These are phyloP conservation scores for Coleophora deauratella DNA, from an alignment of 2,888 invertebrate genomes.

Conservation along the genomic window DNA sequence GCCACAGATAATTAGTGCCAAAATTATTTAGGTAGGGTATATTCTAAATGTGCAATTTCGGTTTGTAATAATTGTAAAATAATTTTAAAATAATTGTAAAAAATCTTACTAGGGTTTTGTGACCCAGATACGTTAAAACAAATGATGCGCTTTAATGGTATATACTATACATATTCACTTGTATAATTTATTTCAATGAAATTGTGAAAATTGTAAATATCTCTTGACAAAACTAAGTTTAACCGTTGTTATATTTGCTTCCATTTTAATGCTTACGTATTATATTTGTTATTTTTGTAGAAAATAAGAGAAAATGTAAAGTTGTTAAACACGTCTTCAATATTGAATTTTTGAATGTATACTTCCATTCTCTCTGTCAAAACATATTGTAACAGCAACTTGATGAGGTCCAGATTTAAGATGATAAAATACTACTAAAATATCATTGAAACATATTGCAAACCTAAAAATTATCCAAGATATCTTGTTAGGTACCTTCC, in stretches of 20 bases:
- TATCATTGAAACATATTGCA: constrained; percentile 70
- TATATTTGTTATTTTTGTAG: constrained; percentile 45
- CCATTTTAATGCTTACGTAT: constrained; percentile 58
- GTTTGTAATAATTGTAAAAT: constrained; percentile 63
- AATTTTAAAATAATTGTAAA: too few relatives aligned
- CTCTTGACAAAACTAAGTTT: constrained; percentile 50
- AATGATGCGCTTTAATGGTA: constrained; percentile 69
- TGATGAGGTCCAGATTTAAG: constrained; percentile 54
- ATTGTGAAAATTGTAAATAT: constrained; percentile 62
- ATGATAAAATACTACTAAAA: constrained; percentile 48
- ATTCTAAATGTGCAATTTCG: constrained; percentile 71
- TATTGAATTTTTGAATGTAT: constrained; percentile 16
- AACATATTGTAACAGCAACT: constrained; percentile 23
- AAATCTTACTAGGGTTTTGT: constrained; percentile 48
- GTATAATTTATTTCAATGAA: constrained; percentile 48
- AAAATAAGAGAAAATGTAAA: constrained; percentile 30
- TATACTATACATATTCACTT: constrained; percentile 39
- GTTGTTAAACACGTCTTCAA: constrained; percentile 26
- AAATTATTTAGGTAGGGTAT: constrained; percentile 73
- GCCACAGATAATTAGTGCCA: constrained; percentile 79
- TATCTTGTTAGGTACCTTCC: constrained; percentile 50
- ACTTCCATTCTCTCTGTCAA: constrained; percentile 15
- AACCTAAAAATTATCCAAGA: constrained; percentile 45
- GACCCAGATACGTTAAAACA: constrained; percentile 59
- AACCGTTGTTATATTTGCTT: constrained; percentile 66